These are phyloP conservation scores for Odontocolon sp. DNA, from an alignment of 2,888 invertebrate species.

Conservation along the genomic window DNA sequence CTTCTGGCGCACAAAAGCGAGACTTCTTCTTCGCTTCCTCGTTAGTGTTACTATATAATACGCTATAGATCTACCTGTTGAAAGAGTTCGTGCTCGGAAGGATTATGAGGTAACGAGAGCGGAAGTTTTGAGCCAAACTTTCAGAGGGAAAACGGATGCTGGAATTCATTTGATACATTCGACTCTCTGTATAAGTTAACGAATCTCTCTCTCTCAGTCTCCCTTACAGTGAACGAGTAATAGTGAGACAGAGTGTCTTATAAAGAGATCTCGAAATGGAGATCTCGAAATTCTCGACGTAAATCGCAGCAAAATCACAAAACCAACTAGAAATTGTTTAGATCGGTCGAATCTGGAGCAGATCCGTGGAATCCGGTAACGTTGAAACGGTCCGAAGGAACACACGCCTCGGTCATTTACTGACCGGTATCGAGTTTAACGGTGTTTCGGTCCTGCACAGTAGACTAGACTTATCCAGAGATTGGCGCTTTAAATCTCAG, in stretches of 20 bases:
- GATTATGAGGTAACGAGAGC: slow-evolving; percentile 41
- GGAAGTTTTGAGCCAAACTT: slow-evolving; percentile 33
- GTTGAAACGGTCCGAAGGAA: too few species aligned
- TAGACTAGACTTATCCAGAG: too few species aligned
- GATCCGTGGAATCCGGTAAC: background rate
- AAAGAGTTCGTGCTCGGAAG: slow-evolving; percentile 28
- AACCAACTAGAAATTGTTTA: background rate
- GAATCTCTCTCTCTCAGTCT: too few species aligned
- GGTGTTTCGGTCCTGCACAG: slow-evolving; percentile 2
- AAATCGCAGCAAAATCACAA: too few species aligned
- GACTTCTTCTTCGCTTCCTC: background rate
- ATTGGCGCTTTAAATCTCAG: too few species aligned
- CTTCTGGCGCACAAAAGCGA: slow-evolving; percentile 30
- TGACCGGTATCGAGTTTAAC: background rate
- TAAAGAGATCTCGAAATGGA: too few species aligned
- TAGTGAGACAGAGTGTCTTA: too few species aligned
- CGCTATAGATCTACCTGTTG: slow-evolving; percentile 21
- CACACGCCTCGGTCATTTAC: background rate
- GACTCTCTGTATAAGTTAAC: too few species aligned
- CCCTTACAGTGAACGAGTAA: too few species aligned
- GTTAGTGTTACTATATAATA: background rate
- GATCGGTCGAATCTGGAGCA: slow-evolving; percentile 17
- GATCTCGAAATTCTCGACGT: background rate
- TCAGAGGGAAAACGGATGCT: background rate
- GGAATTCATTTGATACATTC: background rate